Conservation (phyloP, 2,797 vertebrate species). For the Parauchenoglanis ngamensis region DNA sequence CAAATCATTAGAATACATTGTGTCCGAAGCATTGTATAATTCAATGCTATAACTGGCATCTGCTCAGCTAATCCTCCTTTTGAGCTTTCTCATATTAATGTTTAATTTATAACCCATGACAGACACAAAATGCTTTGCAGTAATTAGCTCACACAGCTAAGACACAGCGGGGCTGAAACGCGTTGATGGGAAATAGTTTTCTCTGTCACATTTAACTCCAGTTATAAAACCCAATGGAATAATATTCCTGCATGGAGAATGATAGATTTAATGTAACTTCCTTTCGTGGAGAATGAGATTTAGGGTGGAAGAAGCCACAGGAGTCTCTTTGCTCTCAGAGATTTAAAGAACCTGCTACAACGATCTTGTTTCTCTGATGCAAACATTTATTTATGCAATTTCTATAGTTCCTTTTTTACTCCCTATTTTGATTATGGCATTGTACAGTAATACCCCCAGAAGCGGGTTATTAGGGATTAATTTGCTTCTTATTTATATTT, state of each 20-base stretch:
- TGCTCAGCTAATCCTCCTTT: constrained; percentile 27
- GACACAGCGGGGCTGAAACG: constrained; percentile 27
- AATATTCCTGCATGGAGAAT: neutral
- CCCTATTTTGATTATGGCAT: neutral
- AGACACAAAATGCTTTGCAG: constrained; percentile 26
- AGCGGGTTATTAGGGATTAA: neutral
- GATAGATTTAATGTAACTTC: neutral
- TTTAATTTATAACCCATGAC: constrained; percentile 41
- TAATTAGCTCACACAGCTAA: constrained; percentile 36
- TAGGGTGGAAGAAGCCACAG: neutral
- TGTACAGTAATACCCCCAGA: neutral
- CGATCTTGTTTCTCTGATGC: neutral
- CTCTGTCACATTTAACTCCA: neutral
- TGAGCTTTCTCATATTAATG: constrained; percentile 39
- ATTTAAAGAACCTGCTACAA: neutral
- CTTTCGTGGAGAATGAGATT: neutral
- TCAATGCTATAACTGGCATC: constrained; percentile 29
- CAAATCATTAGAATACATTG: constrained; percentile 9
- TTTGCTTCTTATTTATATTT: neutral
- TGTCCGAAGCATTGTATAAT: constrained; percentile 21
- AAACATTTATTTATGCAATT: neutral
- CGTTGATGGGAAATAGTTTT: constrained; percentile 25
- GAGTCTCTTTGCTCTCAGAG: neutral
- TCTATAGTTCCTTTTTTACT: neutral
- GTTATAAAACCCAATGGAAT: constrained; percentile 17